Conservation (phyloP, 2,888 invertebrate species). For the Aspidiotus destructor region DNA sequence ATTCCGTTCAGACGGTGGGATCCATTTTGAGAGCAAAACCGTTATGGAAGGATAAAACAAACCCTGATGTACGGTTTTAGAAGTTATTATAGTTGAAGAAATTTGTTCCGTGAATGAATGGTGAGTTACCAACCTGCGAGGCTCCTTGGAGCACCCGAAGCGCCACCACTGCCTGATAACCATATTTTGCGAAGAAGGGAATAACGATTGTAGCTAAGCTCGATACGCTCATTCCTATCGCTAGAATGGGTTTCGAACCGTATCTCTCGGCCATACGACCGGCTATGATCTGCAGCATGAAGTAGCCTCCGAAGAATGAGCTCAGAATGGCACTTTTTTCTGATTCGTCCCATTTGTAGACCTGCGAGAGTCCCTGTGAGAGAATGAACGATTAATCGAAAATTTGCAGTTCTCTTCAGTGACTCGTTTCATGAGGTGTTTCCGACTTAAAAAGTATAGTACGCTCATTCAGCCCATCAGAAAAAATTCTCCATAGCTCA, state of each 20-base stretch:
- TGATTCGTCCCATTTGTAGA: slow-evolving; percentile 50
- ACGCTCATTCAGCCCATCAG: no score
- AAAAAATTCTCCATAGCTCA: no score
- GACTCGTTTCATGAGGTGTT: no score
- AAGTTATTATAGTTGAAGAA: no score
- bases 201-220: slow-evolving; percentile 33
- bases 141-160: slow-evolving; percentile 34
- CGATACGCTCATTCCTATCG: slow-evolving; percentile 35
- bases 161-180: slow-evolving; percentile 25
- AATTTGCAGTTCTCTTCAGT: no score
- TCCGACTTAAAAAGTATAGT: no score
- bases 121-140: slow-evolving; percentile 32
- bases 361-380: slow-evolving; percentile 42
- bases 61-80: slow-evolving; percentile 45
- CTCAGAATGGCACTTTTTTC: slow-evolving; percentile 53
- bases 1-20: slow-evolving; percentile 59
- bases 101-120: no score
- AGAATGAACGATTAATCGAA: not conserved
- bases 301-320: slow-evolving; percentile 69
- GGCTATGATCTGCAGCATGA: slow-evolving; percentile 59
- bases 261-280: slow-evolving; percentile 44
- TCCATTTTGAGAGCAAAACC: slow-evolving; percentile 59
- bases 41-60: slow-evolving; percentile 58
- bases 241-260: slow-evolving; percentile 45
- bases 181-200: slow-evolving; percentile 33